Conservation (phyloP, 2,888 invertebrate species). For the Osedax fenrisi region DNA sequence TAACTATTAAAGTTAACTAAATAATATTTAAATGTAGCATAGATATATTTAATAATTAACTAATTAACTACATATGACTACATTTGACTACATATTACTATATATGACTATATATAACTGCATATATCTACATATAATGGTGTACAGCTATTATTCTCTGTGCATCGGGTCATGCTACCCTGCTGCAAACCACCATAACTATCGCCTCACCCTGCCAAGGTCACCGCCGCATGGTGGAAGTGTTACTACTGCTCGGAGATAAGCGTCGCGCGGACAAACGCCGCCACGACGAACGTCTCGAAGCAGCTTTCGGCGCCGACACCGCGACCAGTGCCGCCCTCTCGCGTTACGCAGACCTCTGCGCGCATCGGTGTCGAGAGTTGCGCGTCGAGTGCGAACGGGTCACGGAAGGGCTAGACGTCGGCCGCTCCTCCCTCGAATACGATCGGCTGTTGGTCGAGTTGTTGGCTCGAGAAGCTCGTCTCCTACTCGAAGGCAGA, state of each 20-base stretch:
- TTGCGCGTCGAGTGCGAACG: background rate
- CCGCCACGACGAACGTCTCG: background rate
- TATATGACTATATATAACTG: too few relatives aligned
- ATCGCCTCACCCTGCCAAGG: background rate
- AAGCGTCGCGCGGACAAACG: background rate
- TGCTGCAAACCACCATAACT: too few relatives aligned
- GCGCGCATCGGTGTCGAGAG: background rate
- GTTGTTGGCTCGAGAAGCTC: slow-evolving; percentile 40
- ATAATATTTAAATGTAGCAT: too few relatives aligned
- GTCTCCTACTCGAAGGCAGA: slow-evolving; percentile 32
- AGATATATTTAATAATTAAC: too few relatives aligned
- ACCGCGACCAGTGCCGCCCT: background rate
- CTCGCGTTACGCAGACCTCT: background rate
- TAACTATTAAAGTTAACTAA: too few relatives aligned
- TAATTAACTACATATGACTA: too few relatives aligned
- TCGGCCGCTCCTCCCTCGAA: slow-evolving; percentile 41
- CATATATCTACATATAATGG: too few relatives aligned
- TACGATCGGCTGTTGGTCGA: slow-evolving; percentile 44
- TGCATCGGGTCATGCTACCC: too few relatives aligned
- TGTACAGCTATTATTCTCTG: too few relatives aligned
- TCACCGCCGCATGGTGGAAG: background rate
- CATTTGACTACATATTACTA: too few relatives aligned
- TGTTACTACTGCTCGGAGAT: background rate
- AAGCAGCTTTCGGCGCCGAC: background rate
- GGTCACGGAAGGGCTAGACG: background rate